Conservation (phyloP, 1,140 invertebrate species). For the Ruditapes philippinarum region DNA sequence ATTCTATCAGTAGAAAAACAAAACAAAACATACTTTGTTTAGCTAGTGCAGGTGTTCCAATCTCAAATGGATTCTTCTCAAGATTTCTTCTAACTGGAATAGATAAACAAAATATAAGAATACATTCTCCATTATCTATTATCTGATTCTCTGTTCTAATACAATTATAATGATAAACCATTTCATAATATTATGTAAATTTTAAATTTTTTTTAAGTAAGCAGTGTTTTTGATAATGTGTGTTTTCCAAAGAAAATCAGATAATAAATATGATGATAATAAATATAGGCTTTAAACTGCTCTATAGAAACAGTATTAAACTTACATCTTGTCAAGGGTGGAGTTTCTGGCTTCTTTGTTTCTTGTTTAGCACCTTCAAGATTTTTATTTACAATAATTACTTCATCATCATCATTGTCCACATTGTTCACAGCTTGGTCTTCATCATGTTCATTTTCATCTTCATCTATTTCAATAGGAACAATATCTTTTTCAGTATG, state of each 20-base stretch:
- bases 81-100: conserved; percentile 26
- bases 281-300: no score
- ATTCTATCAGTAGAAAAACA: no score
- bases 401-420: conserved; percentile 8
- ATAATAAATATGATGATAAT: no score
- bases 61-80: not conserved
- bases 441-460: not conserved
- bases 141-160: no score
- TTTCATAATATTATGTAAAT: no score
- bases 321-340: conserved; percentile 61
- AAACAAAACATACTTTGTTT: not conserved
- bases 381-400: conserved; percentile 4
- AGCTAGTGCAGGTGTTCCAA: conserved; percentile 7
- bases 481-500: not conserved
- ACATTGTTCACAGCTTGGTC: not conserved
- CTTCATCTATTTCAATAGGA: not conserved
- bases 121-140: no score
- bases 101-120: no score
- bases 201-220: no score
- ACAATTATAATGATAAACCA: no score
- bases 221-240: no score
- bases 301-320: no score
- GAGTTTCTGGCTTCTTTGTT: conserved; percentile 42
- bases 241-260: no score
- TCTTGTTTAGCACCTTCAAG: not conserved